These are phyloP conservation scores for Fabriciana adippe DNA, from an alignment of 2,888 invertebrate genomes.

Conservation along the genomic window DNA sequence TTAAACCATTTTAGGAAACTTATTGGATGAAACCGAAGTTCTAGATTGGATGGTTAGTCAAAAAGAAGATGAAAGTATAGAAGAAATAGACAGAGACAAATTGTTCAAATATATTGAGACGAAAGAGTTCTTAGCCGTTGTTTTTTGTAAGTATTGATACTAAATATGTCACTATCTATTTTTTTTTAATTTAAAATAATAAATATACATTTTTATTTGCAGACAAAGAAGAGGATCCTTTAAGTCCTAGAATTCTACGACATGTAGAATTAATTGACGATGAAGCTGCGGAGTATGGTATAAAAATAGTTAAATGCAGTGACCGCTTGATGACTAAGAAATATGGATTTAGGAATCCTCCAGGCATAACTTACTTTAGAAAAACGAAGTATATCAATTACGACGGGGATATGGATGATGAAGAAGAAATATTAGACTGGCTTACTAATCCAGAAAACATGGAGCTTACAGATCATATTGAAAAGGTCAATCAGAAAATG, in stretches of 20 bases:
- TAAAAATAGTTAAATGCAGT: constrained; percentile 93
- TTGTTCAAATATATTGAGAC: constrained; percentile 92
- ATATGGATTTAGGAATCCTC: constrained; percentile 93
- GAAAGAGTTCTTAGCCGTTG: constrained; percentile 94
- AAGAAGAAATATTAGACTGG: constrained; percentile 95
- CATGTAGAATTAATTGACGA: constrained; percentile 95
- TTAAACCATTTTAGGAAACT: constrained; percentile 76
- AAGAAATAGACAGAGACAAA: constrained; percentile 92
- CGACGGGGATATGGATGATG: constrained; percentile 95
- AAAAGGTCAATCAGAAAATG: constrained; percentile 95
- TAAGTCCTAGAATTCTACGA: constrained; percentile 89
- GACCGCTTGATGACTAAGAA: constrained; percentile 96
- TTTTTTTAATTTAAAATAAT: not conserved
- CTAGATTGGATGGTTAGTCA: constrained; percentile 96
- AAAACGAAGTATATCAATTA: constrained; percentile 95
- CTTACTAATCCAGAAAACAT: constrained; percentile 96
- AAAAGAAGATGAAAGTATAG: constrained; percentile 95
- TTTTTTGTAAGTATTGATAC: constrained; percentile 92
- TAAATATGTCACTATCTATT: not conserved
- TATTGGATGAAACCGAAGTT: constrained; percentile 89
- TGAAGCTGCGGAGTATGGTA: constrained; percentile 95
- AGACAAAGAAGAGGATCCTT: constrained; percentile 92
- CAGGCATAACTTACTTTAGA: constrained; percentile 94
- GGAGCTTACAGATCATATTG: constrained; percentile 96
- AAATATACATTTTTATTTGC: constrained; percentile 25